Base-by-base conservation (phyloP, 2,113 vertebrate genomes). In the Benitochromis conjunctus region DNA sequence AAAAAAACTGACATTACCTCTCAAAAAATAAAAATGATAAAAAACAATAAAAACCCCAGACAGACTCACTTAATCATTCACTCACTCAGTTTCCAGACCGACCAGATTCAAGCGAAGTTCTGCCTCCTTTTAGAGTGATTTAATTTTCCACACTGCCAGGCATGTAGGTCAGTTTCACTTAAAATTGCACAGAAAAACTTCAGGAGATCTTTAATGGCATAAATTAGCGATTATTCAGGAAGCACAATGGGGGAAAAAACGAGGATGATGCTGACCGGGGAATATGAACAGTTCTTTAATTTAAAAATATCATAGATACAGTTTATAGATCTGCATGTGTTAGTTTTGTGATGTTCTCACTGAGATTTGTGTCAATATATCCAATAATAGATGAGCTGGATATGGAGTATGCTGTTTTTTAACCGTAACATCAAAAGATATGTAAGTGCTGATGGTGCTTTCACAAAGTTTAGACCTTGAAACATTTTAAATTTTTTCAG, bases 141-240 rank as follows among this genome's bases (percentile, higher is more conserved):
- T 90, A 82, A 92, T 94, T 94, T 94, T 92, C 90, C 92, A 93
- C 91, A 90, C 88, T 88, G 81, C 85, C 87, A 89, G 90, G 91
- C 92, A 94, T 90, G 88, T 84, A 87, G 89, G 90, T 93, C 88
- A 91, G 82, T 85, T 86, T 84, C 12, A n/a, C 74, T 86, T 81
- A 38, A 83, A 87, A 84, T 81, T 71, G 74, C 79, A 79, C 16
- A 69, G 34, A 48, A 76, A 87, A 86, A 86, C 69, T 84, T 84
- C 21, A 58, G 71, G 53, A 81, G 81, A 82, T 89, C 87, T 71
- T 80, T 88, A 92, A 93, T 94, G 79, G 89, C 88, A 91, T 93
- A 80, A 92, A 93, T 92, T 88, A 87, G 71, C 56, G 84, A 92
- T 89, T 91, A 91, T 91, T 90, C 77, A 66, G 60, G 90, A 90